Evolutionary conservation across 2,888 invertebrate genomes (phyloP).

Genomic region (Schizotus pectinicornis): DNA sequence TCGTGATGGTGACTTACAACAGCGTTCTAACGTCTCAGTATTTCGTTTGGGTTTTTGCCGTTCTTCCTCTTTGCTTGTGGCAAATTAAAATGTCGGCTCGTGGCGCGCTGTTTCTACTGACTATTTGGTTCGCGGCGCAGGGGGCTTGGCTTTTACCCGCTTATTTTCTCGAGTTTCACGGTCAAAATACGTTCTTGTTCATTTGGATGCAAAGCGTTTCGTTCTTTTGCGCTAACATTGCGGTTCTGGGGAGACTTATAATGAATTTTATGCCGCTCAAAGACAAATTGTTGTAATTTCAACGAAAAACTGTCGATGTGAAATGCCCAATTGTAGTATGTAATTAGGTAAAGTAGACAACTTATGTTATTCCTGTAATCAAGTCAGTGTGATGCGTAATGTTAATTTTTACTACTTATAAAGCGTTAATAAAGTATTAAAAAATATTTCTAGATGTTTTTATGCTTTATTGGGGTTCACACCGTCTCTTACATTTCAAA

Average conservation of each 20-base stretch:
- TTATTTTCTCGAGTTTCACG: slow-evolving; percentile 90
- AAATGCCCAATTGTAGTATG: too few species aligned
- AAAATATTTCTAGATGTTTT: too few species aligned
- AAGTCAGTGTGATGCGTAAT: too few species aligned
- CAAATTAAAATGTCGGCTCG: slow-evolving; percentile 66
- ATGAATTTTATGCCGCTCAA: slow-evolving; percentile 51
- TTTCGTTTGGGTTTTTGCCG: slow-evolving; percentile 93
- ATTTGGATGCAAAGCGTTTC: slow-evolving; percentile 85
- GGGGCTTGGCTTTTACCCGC: slow-evolving; percentile 88
- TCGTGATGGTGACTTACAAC: slow-evolving; percentile 91
- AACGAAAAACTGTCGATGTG: not conserved
- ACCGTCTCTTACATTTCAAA: too few species aligned
- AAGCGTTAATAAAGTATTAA: too few species aligned
- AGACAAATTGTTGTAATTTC: slow-evolving; percentile 24
- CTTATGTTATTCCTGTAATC: too few species aligned
- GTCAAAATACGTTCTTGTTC: slow-evolving; percentile 79
- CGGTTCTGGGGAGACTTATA: slow-evolving; percentile 55
- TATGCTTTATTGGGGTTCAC: too few species aligned
- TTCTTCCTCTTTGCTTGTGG: slow-evolving; percentile 83
- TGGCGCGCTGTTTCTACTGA: slow-evolving; percentile 60
- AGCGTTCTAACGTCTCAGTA: slow-evolving; percentile 97
- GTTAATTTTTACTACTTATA: too few species aligned
- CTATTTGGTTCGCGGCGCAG: slow-evolving; percentile 76
- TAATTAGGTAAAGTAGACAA: too few species aligned
- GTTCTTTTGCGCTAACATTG: slow-evolving; percentile 85